Evolutionary conservation across 1,140 invertebrate genomes (phyloP).

Genomic region (Teleogryllus occipitalis): DNA sequence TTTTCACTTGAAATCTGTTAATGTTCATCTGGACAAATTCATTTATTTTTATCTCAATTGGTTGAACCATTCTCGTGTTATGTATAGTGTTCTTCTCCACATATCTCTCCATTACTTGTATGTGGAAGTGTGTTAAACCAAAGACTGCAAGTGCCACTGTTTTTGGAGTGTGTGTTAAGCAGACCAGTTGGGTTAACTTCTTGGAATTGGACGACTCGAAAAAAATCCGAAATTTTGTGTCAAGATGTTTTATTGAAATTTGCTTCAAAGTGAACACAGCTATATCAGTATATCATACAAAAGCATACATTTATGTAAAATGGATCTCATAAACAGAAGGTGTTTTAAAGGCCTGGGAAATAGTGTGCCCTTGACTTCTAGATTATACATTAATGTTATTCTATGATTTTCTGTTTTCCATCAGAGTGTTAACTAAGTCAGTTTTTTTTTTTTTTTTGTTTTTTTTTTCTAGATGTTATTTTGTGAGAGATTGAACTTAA

Average conservation of each 20-base stretch:
- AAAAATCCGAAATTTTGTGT: not conserved
- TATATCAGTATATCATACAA: not conserved
- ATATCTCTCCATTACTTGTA: not conserved
- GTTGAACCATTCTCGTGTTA: not conserved
- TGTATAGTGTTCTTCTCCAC: not conserved
- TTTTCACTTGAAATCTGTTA: not conserved
- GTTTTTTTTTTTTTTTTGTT: too few species aligned
- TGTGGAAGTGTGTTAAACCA: not conserved
- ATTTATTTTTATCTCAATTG: not conserved
- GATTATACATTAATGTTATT: not conserved
- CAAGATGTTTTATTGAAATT: not conserved
- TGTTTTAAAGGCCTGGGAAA: slow-evolving; percentile 8
- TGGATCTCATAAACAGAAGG: not conserved
- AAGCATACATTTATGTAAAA: not conserved
- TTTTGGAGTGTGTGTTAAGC: not conserved
- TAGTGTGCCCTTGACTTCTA: not conserved
- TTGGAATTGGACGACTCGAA: not conserved
- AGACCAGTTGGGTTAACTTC: slow-evolving; percentile 9
- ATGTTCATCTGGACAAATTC: not conserved
- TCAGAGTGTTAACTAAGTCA: slow-evolving; percentile 17
- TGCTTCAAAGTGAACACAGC: not conserved
- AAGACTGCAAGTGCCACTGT: not conserved
- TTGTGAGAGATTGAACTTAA: not conserved
- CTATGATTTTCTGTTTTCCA: slow-evolving; percentile 7
- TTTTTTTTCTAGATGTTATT: not conserved